A percentile compares a stretch with the other conserved stretches of the same genome.
These are phyloP conservation scores for Sinodicranocentrus sp. DNA, from an alignment of 2,888 invertebrate species.

Conservation along the genomic window DNA sequence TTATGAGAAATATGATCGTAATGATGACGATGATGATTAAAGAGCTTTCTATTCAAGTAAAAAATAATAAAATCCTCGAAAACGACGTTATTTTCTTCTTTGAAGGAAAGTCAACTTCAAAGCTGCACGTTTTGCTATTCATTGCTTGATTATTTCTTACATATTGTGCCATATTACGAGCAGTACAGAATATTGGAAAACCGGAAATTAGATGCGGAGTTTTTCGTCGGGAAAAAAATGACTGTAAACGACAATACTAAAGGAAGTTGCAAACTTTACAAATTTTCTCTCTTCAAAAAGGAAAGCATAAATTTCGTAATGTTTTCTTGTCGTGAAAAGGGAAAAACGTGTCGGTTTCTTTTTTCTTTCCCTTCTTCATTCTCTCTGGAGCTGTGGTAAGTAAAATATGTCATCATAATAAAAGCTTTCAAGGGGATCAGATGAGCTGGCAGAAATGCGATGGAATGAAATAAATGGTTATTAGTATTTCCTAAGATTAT, in stretches of 20 bases:
- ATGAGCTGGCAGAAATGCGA: constrained; percentile 48
- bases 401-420: constrained; percentile 56
- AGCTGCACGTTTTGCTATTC: neutral
- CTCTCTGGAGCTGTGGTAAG: constrained; percentile 12
- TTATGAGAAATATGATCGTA: constrained; percentile 25
- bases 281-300: neutral
- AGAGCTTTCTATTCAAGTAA: constrained; percentile 71
- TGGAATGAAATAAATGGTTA: constrained; percentile 54
- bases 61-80: constrained; percentile 53
- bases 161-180: neutral
- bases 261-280: constrained; percentile 10
- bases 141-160: neutral
- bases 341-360: neutral
- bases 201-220: neutral
- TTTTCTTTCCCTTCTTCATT: too few species aligned
- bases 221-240: neutral
- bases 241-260: neutral
- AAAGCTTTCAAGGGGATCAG: constrained; percentile 49
- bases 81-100: neutral
- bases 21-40: constrained; percentile 66
- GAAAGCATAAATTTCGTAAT: too few species aligned
- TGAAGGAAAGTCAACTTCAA: neutral
- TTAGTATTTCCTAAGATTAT: constrained; percentile 52
- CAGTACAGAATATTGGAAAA: neutral
- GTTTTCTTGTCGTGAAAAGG: neutral